Base-by-base conservation (phyloP, 2,888 invertebrate genomes). In the Pristionchus mayeri region DNA sequence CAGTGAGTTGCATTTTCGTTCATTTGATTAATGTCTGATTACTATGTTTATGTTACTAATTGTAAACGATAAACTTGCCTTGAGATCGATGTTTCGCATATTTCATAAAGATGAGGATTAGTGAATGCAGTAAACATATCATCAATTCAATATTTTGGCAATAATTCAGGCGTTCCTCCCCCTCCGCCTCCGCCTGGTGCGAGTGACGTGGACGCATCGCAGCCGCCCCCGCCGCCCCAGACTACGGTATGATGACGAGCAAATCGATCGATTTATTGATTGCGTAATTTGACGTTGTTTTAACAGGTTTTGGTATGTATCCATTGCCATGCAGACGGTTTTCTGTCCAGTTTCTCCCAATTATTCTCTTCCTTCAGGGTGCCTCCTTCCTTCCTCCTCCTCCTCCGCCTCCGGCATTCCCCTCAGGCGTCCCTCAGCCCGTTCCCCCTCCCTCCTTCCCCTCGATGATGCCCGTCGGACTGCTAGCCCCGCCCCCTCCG, bases 401-500 rank as follows among this genome's bases (percentile, higher is more conserved):
- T n/a, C 54, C 79, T 7, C 54, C 79, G 2, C 79, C 79, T 34
- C 54, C 79, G 1, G 13, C 52, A 9, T 3, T 52, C 21, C 79
- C 79, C 18, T 54, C 52, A 37, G 54, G 79, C 34, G 79, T 54
- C 4, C 54, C 79, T 7, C 34, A 54, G 13, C 79, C 79, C 16
- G 79, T 79, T 27, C 76, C 76, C 4, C 76, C 76, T 16, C 76
- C 76, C 76, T 48, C 48, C 11, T 48, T 40, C 18, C 11, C 44
- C 63, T 18, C 11, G n/a, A 7, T 27, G 71, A 7, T 48, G 21
- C 78, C 50, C 7, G 4, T 52, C 21, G 44, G 18, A 7, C 78
- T 78, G 48, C 79, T 54, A 37, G 30, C 67, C 27, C 79, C 79
- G n/a, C 79, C 79, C 18, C 80, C 79, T 37, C 79, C 80, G 18